These are phyloP conservation scores for Meda fulgida DNA, from an alignment of 2,797 vertebrate genomes.

Conservation along the genomic window DNA sequence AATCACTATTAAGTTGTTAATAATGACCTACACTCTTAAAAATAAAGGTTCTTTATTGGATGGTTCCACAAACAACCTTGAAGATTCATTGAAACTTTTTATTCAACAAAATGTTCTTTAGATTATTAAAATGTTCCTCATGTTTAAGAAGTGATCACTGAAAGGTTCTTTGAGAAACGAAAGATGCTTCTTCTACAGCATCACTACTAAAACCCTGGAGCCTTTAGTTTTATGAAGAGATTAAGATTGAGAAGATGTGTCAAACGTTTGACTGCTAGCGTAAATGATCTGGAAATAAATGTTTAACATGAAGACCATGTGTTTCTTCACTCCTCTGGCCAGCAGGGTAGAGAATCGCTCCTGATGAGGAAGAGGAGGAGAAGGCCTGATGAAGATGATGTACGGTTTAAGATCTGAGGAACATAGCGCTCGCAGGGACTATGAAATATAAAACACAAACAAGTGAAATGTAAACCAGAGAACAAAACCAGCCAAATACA, in stretches of 20 bases:
- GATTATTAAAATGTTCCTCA: not conserved
- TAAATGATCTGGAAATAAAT: not conserved
- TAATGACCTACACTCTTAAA: not conserved
- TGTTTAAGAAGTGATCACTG: not conserved
- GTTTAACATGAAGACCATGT: conserved; percentile 81
- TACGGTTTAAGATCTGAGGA: conserved; percentile 96
- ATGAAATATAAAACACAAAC: conserved; percentile 52
- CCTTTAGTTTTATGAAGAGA: not conserved
- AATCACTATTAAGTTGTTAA: no score
- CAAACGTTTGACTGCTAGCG: conserved; percentile 1
- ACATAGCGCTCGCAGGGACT: conserved; percentile 90
- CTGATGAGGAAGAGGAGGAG: conserved; percentile 85
- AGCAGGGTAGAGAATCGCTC: conserved; percentile 91
- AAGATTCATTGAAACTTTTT: not conserved
- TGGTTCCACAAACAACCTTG: not conserved
- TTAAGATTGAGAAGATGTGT: not conserved
- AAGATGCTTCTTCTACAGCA: not conserved
- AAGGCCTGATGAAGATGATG: conserved; percentile 95
- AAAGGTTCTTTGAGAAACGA: not conserved
- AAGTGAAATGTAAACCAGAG: not conserved
- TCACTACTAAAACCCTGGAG: no score
- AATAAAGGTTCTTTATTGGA: not conserved
- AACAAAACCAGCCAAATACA: not conserved
- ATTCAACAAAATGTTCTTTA: not conserved
- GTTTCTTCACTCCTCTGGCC: conserved; percentile 90